Base-by-base conservation (phyloP, 1,140 invertebrate genomes). In the Ceratitis capitata region DNA sequence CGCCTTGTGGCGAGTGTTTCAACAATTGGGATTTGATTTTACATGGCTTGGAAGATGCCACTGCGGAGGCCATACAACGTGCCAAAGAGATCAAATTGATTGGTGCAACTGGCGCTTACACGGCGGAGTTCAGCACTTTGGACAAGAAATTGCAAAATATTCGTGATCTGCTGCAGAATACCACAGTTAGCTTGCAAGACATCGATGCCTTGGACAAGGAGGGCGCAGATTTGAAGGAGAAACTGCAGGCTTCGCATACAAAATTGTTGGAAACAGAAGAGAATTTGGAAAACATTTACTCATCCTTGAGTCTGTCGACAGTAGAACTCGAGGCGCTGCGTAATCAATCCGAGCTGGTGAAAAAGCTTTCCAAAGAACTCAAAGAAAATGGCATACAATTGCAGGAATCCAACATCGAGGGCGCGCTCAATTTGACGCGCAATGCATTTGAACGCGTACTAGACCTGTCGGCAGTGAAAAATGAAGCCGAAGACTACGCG, bases 1-100 rank as follows among this genome's bases (percentile, higher is more conserved):
- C 94, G 56, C 95, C 98, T 0, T 99, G 99, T 93, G 99, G 99
- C 16, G 99, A 99, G 92, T 99, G 99, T 93, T 99, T 99, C 92
- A 96, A 99, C 89, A 99, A 99, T 91, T 99, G 99, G 99, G 98
- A 99, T 92, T 87, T 94, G 56, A 96, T 98, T 86, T 94, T 99
- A 45, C 93, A 94, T 86, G 95, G 95, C 78, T 92, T 95, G 87
- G 91, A 94, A 89, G 94, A 95, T 84, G 94, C 96, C 89, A 97
- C 96, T 0, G 91, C 94, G 10, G 92, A 93, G 47, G 94, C 98
- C 1, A 96, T 99, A 45, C 94, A 95, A 32, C 94, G 96, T 78
- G 98, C 98, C n/a, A 96, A 95, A 85, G 95, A 97, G 89, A 98
- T 99, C 82, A 98, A 98, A 90, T 95, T 97, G 87, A 96, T 97